Base-by-base conservation (phyloP, 2,888 invertebrate genomes). In the Brenthis ino region DNA sequence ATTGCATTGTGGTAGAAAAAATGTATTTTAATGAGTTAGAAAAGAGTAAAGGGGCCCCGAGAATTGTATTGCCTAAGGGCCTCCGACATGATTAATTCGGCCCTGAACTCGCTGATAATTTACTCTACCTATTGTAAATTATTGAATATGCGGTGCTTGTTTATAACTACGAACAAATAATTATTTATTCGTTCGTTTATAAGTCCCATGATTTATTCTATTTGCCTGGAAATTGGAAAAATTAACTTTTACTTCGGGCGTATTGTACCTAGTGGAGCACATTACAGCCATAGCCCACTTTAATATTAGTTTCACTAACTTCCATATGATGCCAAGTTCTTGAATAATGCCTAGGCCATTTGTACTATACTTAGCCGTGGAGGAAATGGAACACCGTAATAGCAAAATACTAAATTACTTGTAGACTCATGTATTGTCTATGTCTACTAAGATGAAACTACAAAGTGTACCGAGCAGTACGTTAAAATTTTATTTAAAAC, bases 211-310 rank as follows among this genome's bases (percentile, higher is more conserved):
- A 50, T 11, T 48, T 2, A 24, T 14, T 4, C 14, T 16, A 13
- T 33, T 60, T 58, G 58, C 48, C n/a, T 43, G 13, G 20, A 65
- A 57, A 51, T 53, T 47, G 56, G 43, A 58, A 33, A 47, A 70
- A 70, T 60, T 65, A 66, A 63, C 57, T 57, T 64, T 58, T 47
- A 61, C 55, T 58, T 50, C 24, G 43, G 20, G 24, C 55, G 55
- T 58, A 63, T 64, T 65, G 53, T 65, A 28, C 28, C 4, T 28
- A 60, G 64, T 53, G 51, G 47, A 56, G 55, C 24, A 66, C 58
- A 71, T 69, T 67, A 57, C 55, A 66, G 60, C 33, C 66, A 48
- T 58, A 66, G 63, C 66, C 58, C 57, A 69, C 64, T 71, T 69
- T 43, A 20, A 51, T 43, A 57, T 68, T 57, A 48, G 33, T 57